Conservation (phyloP, 2,797 vertebrate genomes). For the Onychomys torridus region DNA sequence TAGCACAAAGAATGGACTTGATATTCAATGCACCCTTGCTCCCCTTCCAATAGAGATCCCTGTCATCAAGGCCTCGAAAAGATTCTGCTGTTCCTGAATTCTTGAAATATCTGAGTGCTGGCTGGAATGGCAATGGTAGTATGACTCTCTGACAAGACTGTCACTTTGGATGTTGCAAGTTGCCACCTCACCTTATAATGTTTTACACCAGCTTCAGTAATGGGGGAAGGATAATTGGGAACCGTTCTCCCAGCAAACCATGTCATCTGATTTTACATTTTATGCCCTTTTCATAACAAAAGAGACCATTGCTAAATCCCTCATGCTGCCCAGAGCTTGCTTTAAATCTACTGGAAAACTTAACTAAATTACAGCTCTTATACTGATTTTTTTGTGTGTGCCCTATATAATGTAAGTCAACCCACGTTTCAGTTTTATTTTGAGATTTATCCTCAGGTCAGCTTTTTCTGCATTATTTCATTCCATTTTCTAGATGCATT, state of each 20-base stretch:
- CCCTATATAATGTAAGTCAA: slow-evolving; percentile 38
- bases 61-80: not conserved
- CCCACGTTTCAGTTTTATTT: slow-evolving; percentile 52
- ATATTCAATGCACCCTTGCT: not conserved
- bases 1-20: not conserved
- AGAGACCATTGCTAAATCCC: slow-evolving; percentile 55
- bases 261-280: slow-evolving; percentile 65
- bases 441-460: slow-evolving; percentile 19
- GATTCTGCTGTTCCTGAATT: not conserved
- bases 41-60: not conserved
- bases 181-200: not conserved
- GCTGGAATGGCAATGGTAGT: not conserved
- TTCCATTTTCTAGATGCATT: not conserved
- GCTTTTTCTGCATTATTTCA: slow-evolving; percentile 14
- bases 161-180: not conserved
- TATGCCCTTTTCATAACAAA: slow-evolving; percentile 58
- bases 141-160: slow-evolving; percentile 2
- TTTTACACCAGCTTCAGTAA: not conserved
- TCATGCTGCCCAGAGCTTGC: slow-evolving; percentile 17
- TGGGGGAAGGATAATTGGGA: slow-evolving; percentile 41
- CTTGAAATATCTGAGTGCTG: not conserved
- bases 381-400: slow-evolving; percentile 55
- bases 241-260: not conserved
- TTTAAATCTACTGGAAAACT: slow-evolving; percentile 67
- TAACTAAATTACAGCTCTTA: slow-evolving; percentile 63